Base-by-base conservation (phyloP, 2,888 invertebrate species). In the Hipparchia semele region DNA sequence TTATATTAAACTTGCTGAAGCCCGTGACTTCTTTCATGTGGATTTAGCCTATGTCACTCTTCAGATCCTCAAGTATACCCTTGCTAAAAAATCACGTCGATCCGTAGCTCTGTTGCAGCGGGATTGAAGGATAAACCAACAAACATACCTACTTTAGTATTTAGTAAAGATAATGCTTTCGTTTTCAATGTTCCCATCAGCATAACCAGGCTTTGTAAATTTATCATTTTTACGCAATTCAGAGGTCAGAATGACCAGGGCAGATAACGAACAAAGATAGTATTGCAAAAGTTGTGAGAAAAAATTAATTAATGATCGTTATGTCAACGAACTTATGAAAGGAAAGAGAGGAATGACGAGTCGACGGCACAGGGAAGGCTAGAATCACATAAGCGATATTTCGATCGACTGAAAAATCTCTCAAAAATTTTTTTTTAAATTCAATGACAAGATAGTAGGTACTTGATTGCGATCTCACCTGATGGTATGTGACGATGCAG, bases 261-360 rank as follows among this genome's bases (percentile, higher is more conserved):
- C 61, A 77, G 72, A 81, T 82, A 85, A 83, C 82, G 81, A 81
- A 82, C 79, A 81, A 82, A 74, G 79, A 75, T 71, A 72, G 70
- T 75, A 78, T 78, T 80, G 80, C 80, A 61, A 80, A 77, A 76
- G 70, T 71, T 72, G 76, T 72, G 77, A 79, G 74, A 76, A 78
- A 77, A 75, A 76, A 73, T 75, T 76, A 75, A 77, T 69, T 78
- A 76, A 79, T 77, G 77, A 79, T 59, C 71, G 76, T 75, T 71
- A 73, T 75, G 76, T 74, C 76, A 79, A 75, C 75, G 80, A 78
- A 74, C 79, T 78, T 51, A 72, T 49, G 64, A 72, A 68, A 75
- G 58, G 58, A 23, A 58, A 58, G 58, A 65, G 70, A 64, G 73
- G 74, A 76, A 76, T 73, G 51, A 65, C 23, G 51, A 65, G 53